These are phyloP conservation scores for Mastacembelus armatus DNA, from an alignment of 2,797 vertebrate species.

Conservation along the genomic window DNA sequence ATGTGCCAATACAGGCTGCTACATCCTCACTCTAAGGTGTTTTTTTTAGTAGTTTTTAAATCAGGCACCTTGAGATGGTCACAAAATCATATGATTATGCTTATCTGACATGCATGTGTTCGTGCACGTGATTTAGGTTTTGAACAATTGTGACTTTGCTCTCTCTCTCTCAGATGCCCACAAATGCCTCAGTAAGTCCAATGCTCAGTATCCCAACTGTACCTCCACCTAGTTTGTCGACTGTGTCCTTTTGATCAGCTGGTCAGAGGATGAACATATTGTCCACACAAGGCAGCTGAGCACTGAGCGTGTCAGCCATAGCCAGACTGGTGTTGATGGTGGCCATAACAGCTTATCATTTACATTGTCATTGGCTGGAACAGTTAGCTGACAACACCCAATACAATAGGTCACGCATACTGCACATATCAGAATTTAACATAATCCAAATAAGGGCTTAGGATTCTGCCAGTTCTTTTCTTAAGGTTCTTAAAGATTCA, in stretches of 20 bases:
- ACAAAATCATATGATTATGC: conserved; percentile 47
- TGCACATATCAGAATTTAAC: neutral
- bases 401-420: neutral
- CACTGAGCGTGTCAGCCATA: conserved; percentile 16
- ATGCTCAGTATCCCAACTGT: neutral
- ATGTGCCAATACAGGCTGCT: conserved; percentile 35
- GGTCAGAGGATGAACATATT: conserved; percentile 21
- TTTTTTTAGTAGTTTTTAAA: conserved; percentile 51
- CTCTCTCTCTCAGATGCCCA: conserved; percentile 2
- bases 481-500: neutral
- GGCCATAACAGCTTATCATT: neutral
- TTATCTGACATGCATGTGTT: neutral
- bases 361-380: neutral
- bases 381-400: neutral
- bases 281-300: conserved; percentile 22
- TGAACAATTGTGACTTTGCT: conserved; percentile 17
- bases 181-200: conserved; percentile 5
- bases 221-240: neutral
- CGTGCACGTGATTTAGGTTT: neutral
- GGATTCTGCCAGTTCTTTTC: neutral
- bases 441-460: neutral
- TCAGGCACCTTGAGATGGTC: conserved; percentile 26
- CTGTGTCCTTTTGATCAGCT: conserved; percentile 27
- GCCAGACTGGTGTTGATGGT: too few species aligned
- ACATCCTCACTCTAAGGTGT: conserved; percentile 15